These are phyloP conservation scores for Apamea monoglypha DNA, from an alignment of 2,888 invertebrate genomes.

Conservation along the genomic window DNA sequence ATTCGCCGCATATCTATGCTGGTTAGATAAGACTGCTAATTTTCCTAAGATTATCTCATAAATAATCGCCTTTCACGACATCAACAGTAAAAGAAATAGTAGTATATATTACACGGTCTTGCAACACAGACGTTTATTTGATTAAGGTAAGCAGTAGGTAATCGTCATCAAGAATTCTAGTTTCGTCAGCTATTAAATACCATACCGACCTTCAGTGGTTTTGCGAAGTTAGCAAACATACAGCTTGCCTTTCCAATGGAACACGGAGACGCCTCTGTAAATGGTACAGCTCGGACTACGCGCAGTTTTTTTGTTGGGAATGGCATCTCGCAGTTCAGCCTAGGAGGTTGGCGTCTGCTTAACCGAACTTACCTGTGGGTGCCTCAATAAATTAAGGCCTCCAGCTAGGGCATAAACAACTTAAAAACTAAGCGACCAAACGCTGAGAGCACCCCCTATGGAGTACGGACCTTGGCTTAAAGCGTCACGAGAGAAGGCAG, in stretches of 20 bases:
- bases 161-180: background rate
- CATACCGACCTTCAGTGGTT: conserved; percentile 21
- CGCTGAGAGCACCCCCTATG: too few species aligned
- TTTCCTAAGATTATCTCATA: background rate
- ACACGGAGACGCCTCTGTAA: background rate
- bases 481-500: too few species aligned
- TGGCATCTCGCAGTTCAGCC: too few species aligned
- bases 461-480: too few species aligned
- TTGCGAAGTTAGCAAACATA: conserved; percentile 13
- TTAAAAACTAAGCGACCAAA: too few species aligned
- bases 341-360: too few species aligned
- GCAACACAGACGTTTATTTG: background rate
- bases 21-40: background rate
- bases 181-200: conserved; percentile 16
- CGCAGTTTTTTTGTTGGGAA: too few species aligned
- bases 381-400: too few species aligned
- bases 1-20: too few species aligned
- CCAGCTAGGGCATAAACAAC: too few species aligned
- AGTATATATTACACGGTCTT: background rate
- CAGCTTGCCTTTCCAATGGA: background rate
- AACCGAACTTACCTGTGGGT: too few species aligned
- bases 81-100: background rate
- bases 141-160: background rate
- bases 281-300: too few species aligned
- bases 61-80: conserved; percentile 1